Base-by-base conservation (phyloP, 2,113 vertebrate species). In the Pterocles burchelli region DNA sequence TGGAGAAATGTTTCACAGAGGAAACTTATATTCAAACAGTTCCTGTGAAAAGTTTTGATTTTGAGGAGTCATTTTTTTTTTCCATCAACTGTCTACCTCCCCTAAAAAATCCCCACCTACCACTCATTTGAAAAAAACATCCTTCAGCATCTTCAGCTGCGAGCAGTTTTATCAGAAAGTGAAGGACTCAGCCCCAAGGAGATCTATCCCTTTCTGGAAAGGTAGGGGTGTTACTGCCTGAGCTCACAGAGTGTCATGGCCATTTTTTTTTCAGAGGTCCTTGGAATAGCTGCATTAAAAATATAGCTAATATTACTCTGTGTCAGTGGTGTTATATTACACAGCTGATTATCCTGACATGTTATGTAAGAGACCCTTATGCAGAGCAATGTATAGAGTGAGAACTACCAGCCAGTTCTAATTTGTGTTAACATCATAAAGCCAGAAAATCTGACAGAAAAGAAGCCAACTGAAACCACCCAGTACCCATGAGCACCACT, bases 101-200 rank as follows among this genome's bases (percentile, higher is more conserved):
- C 48, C 3, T 0, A 8, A 3, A 11, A 71, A 45, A 6, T 1
- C 29, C 18, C 19, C 5, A 41, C 41, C 41, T 41, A 41, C 18
- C 9, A 4, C 9, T 61, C 11, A 18, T 67, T 57, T 57, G 52
- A 67, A 72, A 89, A 72, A 92, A 72, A 8, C 10, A 16, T 16
- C 16, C 25, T 72, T 77, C 28, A 46, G 20, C 10, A 22, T 17
- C 36, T 77, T 82, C 25, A 67, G 2, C 24, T 67, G 19, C 0
- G 1, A 38, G 33, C n/a, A 81, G 31, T 10, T 57, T 80, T 89
- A 57, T 61, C 58, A 62, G 52, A 68, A 91, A 74, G 28, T 22
- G 22, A 58, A 83, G 41, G 34, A 33, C 57, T 70, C 2, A 1
- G 26, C 43, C 33, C 21, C 15, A 63, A 31, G 18, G n/a, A 74